Conservation (phyloP, 2,888 invertebrate species). For the Zonitis immaculata region DNA sequence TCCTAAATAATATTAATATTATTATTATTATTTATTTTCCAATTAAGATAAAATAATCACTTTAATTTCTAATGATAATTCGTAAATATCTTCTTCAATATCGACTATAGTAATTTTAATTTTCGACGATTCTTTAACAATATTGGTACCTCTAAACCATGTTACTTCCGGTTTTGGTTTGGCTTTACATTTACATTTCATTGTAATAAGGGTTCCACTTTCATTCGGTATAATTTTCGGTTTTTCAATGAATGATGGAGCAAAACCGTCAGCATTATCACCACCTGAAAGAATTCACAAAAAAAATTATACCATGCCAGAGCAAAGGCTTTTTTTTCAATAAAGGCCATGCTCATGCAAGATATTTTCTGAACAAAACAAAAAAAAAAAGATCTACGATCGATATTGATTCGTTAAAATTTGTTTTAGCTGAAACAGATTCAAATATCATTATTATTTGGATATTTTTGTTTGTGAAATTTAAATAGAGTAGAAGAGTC, state of each 20-base stretch:
- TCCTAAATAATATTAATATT: slow-evolving; percentile 53
- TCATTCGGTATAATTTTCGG: slow-evolving; percentile 98
- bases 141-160: slow-evolving; percentile 90
- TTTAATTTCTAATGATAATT: slow-evolving; percentile 77
- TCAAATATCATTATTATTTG: not conserved
- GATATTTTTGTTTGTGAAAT: not conserved
- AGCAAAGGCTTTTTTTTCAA: slow-evolving; percentile 33
- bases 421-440: not conserved
- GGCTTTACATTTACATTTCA: slow-evolving; percentile 95
- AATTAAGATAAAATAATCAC: slow-evolving; percentile 46
- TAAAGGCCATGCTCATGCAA: slow-evolving; percentile 50
- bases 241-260: slow-evolving; percentile 97
- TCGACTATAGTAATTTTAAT: slow-evolving; percentile 73
- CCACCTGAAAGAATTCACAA: slow-evolving; percentile 62
- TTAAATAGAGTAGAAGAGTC: slow-evolving; percentile 12
- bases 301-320: slow-evolving; percentile 34
- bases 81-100: slow-evolving; percentile 80
- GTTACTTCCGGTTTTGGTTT: slow-evolving; percentile 91
- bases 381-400: too few relatives aligned
- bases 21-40: not conserved
- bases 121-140: slow-evolving; percentile 79
- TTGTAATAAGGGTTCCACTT: slow-evolving; percentile 92
- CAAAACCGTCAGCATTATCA: slow-evolving; percentile 87
- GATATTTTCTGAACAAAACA: slow-evolving; percentile 29
- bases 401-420: slow-evolving; percentile 34